These are phyloP conservation scores for Blera fallax DNA, from an alignment of 2,888 invertebrate genomes.

Conservation along the genomic window DNA sequence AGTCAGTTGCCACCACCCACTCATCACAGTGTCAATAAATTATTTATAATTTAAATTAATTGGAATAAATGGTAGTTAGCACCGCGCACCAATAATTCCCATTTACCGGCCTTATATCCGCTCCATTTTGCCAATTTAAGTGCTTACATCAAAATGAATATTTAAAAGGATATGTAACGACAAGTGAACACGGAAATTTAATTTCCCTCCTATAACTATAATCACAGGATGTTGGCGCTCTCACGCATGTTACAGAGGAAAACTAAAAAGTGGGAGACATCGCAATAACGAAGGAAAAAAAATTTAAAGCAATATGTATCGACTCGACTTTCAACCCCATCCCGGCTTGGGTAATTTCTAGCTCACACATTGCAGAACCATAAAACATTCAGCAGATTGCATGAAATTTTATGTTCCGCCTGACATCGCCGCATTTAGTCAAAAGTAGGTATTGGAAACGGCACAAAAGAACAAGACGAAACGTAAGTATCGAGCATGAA, in stretches of 20 bases:
- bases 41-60: slow-evolving; percentile 52
- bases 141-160: slow-evolving; percentile 37
- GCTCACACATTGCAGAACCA: slow-evolving; percentile 43
- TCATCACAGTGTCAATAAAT: not conserved
- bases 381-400: slow-evolving; percentile 50
- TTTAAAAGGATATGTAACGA: slow-evolving; percentile 37
- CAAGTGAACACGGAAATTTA: slow-evolving; percentile 40
- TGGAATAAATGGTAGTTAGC: slow-evolving; percentile 25
- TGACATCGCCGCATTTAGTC: slow-evolving; percentile 23
- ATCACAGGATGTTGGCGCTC: slow-evolving; percentile 50
- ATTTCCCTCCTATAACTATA: slow-evolving; percentile 35
- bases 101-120: slow-evolving; percentile 6
- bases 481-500: not conserved
- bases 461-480: slow-evolving; percentile 10
- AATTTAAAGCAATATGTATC: slow-evolving; percentile 10
- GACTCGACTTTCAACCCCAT: not conserved
- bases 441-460: not conserved
- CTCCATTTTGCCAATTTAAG: not conserved
- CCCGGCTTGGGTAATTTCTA: slow-evolving; percentile 8
- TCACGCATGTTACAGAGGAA: slow-evolving; percentile 39
- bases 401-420: slow-evolving; percentile 52
- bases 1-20: not conserved
- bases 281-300: not conserved
- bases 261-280: slow-evolving; percentile 7
- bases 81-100: not conserved